These are phyloP conservation scores for Rhineura floridana DNA, from an alignment of 2,113 vertebrate genomes.

Conservation along the genomic window DNA sequence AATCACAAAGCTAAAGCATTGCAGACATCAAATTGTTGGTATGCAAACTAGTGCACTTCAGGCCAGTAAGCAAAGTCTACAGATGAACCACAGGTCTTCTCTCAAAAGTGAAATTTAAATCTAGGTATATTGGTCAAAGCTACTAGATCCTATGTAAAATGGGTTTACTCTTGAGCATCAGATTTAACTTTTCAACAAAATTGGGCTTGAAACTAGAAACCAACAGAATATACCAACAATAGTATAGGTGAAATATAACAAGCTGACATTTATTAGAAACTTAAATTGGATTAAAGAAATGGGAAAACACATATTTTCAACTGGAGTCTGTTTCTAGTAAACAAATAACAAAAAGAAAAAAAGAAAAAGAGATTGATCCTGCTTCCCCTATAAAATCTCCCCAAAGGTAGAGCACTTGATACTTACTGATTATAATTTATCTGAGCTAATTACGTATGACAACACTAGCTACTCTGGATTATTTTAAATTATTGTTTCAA, in stretches of 20 bases:
- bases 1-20: conserved; percentile 21
- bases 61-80: conserved; percentile 14
- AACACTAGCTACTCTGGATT: neutral
- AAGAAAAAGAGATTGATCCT: neutral
- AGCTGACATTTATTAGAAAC: neutral
- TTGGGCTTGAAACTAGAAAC: conserved; percentile 6
- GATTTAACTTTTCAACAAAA: conserved; percentile 30
- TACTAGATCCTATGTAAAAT: neutral
- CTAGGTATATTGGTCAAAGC: neutral
- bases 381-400: too few relatives aligned
- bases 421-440: neutral
- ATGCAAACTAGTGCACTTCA: neutral
- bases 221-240: neutral
- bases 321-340: conserved; percentile 23
- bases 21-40: neutral
- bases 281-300: conserved; percentile 11
- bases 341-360: neutral
- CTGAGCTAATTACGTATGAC: neutral
- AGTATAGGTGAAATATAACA: neutral
- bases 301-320: neutral
- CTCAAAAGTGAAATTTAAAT: conserved; percentile 12
- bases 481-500: neutral
- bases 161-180: conserved; percentile 1
- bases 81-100: conserved; percentile 5
- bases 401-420: neutral